Evolutionary conservation across 2,797 vertebrate species (phyloP), one percentile per base, ranked within the genome.

Genomic region (Enteromius treurensis): DNA sequence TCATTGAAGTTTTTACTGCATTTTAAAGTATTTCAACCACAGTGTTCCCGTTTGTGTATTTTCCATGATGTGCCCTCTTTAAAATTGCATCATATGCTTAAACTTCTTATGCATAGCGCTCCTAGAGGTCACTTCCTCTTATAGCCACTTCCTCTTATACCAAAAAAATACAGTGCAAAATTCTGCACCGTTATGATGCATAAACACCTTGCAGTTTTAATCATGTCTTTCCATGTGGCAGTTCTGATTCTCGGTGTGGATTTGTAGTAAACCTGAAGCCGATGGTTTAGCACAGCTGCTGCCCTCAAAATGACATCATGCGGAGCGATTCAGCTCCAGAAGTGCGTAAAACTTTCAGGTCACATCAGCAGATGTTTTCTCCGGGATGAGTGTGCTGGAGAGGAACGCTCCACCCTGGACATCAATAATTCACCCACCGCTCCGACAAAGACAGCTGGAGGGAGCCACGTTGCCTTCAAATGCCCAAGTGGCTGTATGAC

Each of bases 351-450:
- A 13, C 55, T 32, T 65, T 65, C 70, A 37, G 70, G 80, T 81
- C 42, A 53, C 45, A 40, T 64, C 55, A 7, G 7, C 42, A 67
- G 80, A 82, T 65, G 80, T 65, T 67, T 77, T 81, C 29, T 65
- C 42, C 9, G 21, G 40, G 58, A 49, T 53, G 32, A 9, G 70
- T 75, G 58, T 6, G 13, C 14, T 29, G 29, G n/a, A 73, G 29
- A 51, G 70, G 15, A 82, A 40, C 21, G 13, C 45, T 49, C 70
- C 45, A 75, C 70, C n/a, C 70, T 42, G 80, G n/a, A 53, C 80
- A 75, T 82, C 70, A 75, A 82, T 75, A 67, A 82, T 82, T 82
- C 71, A 75, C 29, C 60, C 40, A 34, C 37, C 19, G 2, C 40
- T 49, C 37, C 19, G 2, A 81, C 53, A 67, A 62, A 75, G 69